These are phyloP conservation scores for Brachionus rotundiformis DNA, from an alignment of 1,140 invertebrate genomes.

Conservation along the genomic window DNA sequence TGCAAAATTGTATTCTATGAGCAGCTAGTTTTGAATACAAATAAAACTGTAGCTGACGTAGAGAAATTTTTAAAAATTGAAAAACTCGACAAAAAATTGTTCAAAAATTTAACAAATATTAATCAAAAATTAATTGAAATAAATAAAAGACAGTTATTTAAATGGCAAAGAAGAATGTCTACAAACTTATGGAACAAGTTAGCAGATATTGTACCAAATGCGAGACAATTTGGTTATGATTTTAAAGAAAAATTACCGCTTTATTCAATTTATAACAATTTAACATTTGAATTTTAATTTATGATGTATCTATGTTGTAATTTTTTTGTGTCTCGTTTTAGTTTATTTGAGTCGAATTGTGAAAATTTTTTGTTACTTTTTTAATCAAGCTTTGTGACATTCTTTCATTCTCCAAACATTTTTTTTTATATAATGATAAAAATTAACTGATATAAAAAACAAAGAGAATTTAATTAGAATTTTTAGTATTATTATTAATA, in stretches of 20 bases:
- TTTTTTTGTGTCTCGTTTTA: not conserved
- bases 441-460: no score
- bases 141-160: not conserved
- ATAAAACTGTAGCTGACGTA: constrained; percentile 82
- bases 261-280: constrained; percentile 23
- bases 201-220: not conserved
- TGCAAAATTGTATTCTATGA: constrained; percentile 94
- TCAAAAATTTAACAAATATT: constrained; percentile 13
- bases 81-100: constrained; percentile 56
- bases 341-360: no score
- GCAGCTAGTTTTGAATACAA: constrained; percentile 89
- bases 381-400: no score
- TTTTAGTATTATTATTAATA: no score
- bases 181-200: not conserved
- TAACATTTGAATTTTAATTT: not conserved
- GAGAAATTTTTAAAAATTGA: constrained; percentile 81
- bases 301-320: not conserved
- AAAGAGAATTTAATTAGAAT: no score
- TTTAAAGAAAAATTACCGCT: not conserved
- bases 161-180: constrained; percentile 15
- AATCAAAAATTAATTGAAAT: not conserved
- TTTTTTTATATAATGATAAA: no score
- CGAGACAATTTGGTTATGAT: not conserved
- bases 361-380: not conserved
- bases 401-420: no score